Base-by-base conservation (phyloP, 2,888 invertebrate species). In the Eupsilia transversa region DNA sequence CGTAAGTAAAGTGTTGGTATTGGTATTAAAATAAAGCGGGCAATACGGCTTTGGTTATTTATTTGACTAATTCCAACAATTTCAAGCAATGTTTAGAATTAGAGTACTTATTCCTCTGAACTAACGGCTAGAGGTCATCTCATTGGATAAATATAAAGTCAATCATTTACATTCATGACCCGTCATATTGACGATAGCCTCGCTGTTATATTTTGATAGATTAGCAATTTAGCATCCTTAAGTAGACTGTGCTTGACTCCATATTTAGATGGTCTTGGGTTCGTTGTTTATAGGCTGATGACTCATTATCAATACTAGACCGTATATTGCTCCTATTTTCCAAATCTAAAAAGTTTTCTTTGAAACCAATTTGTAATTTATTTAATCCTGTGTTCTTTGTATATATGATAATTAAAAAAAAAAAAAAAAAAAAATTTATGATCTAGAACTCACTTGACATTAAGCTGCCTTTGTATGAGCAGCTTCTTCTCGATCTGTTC, bases 401-500 rank as follows among this genome's bases (percentile, higher is more conserved):
- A n/a, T n/a, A n/a, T n/a, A n/a, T n/a, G n/a, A n/a, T n/a, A n/a
- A n/a, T n/a, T n/a, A n/a, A n/a, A n/a, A n/a, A n/a, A n/a, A n/a
- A n/a, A n/a, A n/a, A n/a, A n/a, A n/a, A n/a, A n/a, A n/a, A n/a
- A n/a, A n/a, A n/a, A n/a, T n/a, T n/a, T n/a, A 46, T 38, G 0
- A 41, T 65, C 41, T 49, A 17, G 41, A 10, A 97, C 98, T 97
- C 94, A 99, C 99, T 98, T 98, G 90, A 98, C 98, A 91, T 98
- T 98, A 10, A 99, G 97, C 92, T 99, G 98, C 35, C 99, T 96
- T 92, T 99, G 99, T 80, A 99, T 98, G 71, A 98, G 98, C 56
- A 99, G 97, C 92, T 99, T 99, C 95, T 98, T 98, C 95, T 99
- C 99, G 82, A 99, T 98, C 94, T 99, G 99, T 92, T 99, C 99